phyloP scores from a whole-genome alignment of 2,797 vertebrate species.

The Thaleichthys pacificus region DNA sequence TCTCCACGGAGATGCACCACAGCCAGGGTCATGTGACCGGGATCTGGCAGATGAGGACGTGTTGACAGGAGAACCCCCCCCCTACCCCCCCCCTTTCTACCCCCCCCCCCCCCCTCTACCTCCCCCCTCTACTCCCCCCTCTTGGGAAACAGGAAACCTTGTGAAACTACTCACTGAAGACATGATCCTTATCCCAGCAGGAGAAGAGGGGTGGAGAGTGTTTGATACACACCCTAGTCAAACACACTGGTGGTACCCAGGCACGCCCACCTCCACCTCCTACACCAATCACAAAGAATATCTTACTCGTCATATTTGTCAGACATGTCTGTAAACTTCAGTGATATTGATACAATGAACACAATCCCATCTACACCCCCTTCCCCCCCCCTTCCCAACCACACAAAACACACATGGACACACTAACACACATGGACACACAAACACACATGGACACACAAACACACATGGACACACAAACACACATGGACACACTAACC shows the following conservation, averaged over 20 bases:
- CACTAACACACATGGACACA: not conserved
- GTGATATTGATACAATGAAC: conserved; percentile 59
- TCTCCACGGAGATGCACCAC: conserved; percentile 48
- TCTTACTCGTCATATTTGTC: conserved; percentile 53
- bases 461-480: conserved; percentile 29
- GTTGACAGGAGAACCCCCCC: conserved; percentile 65
- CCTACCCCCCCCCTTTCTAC: conserved; percentile 24
- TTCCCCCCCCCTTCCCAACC: conserved; percentile 50
- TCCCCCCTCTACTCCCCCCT: conserved; percentile 25
- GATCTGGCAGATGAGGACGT: conserved; percentile 69
- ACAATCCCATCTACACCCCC: conserved; percentile 63
- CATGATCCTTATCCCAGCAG: conserved; percentile 11
- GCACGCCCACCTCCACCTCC: conserved; percentile 43
- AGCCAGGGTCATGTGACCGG: conserved; percentile 71
- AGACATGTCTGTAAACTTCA: too few species aligned
- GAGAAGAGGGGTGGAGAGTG: conserved; percentile 45
- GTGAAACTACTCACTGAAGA: conserved; percentile 61
- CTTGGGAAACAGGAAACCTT: conserved; percentile 71
- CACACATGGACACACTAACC: not conserved
- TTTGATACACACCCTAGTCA: conserved; percentile 72
- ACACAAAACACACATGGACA: too few species aligned
- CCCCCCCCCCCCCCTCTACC: conserved; percentile 25
- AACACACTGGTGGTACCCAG: not conserved
- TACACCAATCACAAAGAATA: not conserved
- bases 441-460: not conserved